Percentiles rank a stretch among this genome's conserved stretches.
phyloP scores from a whole-genome alignment of 2,888 invertebrate genomes.

The Chrysolina oricalcia region DNA sequence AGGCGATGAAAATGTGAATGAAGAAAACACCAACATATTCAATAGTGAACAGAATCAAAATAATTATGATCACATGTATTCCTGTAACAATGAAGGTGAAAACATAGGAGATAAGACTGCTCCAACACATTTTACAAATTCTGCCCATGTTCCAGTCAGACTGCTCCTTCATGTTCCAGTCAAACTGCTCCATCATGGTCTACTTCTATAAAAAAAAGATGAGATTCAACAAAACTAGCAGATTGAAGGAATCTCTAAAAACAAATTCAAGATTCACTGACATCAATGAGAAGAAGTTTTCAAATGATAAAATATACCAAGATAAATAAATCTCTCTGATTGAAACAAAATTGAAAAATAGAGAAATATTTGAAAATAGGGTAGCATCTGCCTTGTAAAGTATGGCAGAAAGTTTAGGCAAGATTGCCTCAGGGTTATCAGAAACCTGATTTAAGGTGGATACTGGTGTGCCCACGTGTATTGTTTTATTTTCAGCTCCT shows the following conservation, averaged over 20 bases:
- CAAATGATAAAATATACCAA: slow-evolving; percentile 27
- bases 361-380: slow-evolving; percentile 24
- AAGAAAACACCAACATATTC: slow-evolving; percentile 23
- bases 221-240: slow-evolving; percentile 27
- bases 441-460: background rate
- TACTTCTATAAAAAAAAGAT: slow-evolving; percentile 22
- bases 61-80: slow-evolving; percentile 15
- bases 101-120: slow-evolving; percentile 13
- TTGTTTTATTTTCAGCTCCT: too few relatives aligned
- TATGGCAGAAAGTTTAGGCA: slow-evolving; percentile 25
- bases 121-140: slow-evolving; percentile 22
- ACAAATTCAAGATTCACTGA: slow-evolving; percentile 35
- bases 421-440: slow-evolving; percentile 33
- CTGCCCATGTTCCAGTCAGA: slow-evolving; percentile 20
- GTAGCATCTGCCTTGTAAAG: slow-evolving; percentile 31
- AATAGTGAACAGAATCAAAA: slow-evolving; percentile 27
- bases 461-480: too few relatives aligned
- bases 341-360: background rate
- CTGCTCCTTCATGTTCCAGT: slow-evolving; percentile 25
- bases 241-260: slow-evolving; percentile 30
- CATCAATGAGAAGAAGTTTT: slow-evolving; percentile 30
- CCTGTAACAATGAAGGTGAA: slow-evolving; percentile 18
- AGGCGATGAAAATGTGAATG: background rate
- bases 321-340: slow-evolving; percentile 28
- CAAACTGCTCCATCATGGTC: slow-evolving; percentile 9